Conservation (phyloP, 2,113 vertebrate genomes). For the Podiceps cristatus region DNA sequence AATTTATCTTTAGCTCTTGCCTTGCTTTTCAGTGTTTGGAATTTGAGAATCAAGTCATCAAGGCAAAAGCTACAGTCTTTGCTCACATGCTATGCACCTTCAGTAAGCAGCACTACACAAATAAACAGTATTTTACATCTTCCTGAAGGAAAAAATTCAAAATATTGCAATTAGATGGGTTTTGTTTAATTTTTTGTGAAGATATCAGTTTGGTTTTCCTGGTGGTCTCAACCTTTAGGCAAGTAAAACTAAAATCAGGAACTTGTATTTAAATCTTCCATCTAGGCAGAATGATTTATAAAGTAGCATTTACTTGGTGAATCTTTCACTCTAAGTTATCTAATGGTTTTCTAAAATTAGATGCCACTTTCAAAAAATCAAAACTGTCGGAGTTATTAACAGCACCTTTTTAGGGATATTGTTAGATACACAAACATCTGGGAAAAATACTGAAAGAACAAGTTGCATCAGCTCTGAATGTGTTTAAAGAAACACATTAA, state of each 20-base stretch:
- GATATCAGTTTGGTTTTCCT: not conserved
- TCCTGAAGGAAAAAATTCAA: not conserved
- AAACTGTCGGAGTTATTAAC: not conserved
- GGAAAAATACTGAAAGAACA: not conserved
- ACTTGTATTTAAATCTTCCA: not conserved
- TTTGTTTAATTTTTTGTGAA: not conserved
- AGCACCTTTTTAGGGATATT: not conserved
- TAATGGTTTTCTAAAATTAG: slow-evolving; percentile 56
- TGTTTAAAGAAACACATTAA: not conserved
- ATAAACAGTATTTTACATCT: not conserved
- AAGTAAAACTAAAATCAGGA: slow-evolving; percentile 7
- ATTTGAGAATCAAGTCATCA: slow-evolving; percentile 1
- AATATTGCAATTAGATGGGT: not conserved
- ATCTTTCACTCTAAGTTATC: slow-evolving; percentile 13
- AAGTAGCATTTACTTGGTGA: not conserved
- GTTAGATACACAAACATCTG: slow-evolving; percentile 25
- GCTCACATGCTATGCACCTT: not conserved
- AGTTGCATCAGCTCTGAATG: not conserved
- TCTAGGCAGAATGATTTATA: not conserved
- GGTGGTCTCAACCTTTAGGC: not conserved
- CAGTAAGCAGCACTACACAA: not conserved
- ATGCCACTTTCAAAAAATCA: slow-evolving; percentile 13
- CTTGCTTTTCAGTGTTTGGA: not conserved
- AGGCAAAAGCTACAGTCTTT: not conserved
- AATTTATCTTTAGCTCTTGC: not conserved